Evolutionary conservation across 2,113 vertebrate species (phyloP), one percentile per base, ranked within the genome.

Genomic region (Fulmarus glacialis): DNA sequence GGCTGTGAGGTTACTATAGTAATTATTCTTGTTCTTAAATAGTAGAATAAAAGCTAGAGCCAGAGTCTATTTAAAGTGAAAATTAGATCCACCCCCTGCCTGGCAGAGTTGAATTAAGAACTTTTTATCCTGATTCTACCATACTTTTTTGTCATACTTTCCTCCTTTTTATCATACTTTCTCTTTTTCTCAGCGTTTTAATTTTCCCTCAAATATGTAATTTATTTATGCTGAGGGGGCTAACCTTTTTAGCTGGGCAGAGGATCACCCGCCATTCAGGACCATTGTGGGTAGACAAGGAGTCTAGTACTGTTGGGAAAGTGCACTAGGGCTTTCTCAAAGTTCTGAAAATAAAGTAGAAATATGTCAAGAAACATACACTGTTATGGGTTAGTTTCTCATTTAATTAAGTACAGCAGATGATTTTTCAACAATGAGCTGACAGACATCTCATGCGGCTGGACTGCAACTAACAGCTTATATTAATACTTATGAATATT

Each of bases 11-110:
- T 95, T 97, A 90, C 83, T 95, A 14, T 7, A 92, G 82, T 78
- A 95, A 97, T 98, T 97, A 93, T 94, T 72, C 89, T 48, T 95
- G 62, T 87, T 98, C 95, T 95, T 88, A 95, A 98, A 97, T n/a
- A 95, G 93, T 81, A 94, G 95, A 84, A 97, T 89, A 96, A 98
- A 98, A 97, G 71, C 80, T 66, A 8, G 52, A 98, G 56, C 63
- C 83, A 55, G 92, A 94, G 79, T 92, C 93, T 97, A 89, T 97
- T 96, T 91, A 96, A 95, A 96, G 82, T 60, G 82, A 94, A 97
- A 98, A 98, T 97, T 90, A 82, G 66, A 97, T 96, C 94, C 82
- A 91, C 94, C 94, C 83, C 86, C 87, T 89, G 55, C 84, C 64
- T 90, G 74, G 87, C 80, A 96, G 62, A 96, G 60, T 58, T 92